Evolutionary conservation across 2,888 invertebrate genomes (phyloP).

Genomic region (Chymomyza procnemis): DNA sequence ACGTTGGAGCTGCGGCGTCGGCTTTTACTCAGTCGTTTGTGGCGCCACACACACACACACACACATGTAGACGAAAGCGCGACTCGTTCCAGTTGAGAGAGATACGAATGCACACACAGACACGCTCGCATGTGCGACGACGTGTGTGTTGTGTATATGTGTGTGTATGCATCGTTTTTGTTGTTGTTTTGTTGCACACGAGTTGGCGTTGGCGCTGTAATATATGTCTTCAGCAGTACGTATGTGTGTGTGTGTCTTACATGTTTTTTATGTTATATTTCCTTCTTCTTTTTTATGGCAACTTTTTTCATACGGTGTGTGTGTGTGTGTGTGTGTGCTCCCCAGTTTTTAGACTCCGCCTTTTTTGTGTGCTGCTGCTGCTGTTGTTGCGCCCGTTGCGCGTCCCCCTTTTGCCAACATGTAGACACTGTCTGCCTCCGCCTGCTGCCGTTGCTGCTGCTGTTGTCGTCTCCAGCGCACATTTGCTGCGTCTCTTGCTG

Average conservation of each 20-base stretch:
- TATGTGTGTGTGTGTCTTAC: constrained; percentile 55
- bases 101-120: constrained; percentile 43
- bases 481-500: constrained; percentile 31
- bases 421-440: constrained; percentile 16
- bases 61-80: constrained; percentile 4
- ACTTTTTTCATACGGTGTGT: constrained; percentile 24
- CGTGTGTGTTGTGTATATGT: constrained; percentile 18
- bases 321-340: constrained; percentile 54
- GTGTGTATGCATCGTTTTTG: constrained; percentile 34
- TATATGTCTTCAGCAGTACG: constrained; percentile 34
- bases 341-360: constrained; percentile 76
- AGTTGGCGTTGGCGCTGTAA: constrained; percentile 67
- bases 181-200: constrained; percentile 69
- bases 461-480: constrained; percentile 1
- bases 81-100: constrained; percentile 50
- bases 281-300: constrained; percentile 47
- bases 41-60: constrained; percentile 27
- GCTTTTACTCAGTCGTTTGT: constrained; percentile 28
- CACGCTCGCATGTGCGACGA: constrained; percentile 21
- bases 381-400: constrained; percentile 50
- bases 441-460: not conserved
- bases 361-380: constrained; percentile 69
- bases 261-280: constrained; percentile 64
- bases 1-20: constrained; percentile 39
- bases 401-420: not conserved